Evolutionary conservation across 2,797 vertebrate species (phyloP), one percentile per base, ranked within the genome.

Genomic region (Bryconaethiops microstoma): DNA sequence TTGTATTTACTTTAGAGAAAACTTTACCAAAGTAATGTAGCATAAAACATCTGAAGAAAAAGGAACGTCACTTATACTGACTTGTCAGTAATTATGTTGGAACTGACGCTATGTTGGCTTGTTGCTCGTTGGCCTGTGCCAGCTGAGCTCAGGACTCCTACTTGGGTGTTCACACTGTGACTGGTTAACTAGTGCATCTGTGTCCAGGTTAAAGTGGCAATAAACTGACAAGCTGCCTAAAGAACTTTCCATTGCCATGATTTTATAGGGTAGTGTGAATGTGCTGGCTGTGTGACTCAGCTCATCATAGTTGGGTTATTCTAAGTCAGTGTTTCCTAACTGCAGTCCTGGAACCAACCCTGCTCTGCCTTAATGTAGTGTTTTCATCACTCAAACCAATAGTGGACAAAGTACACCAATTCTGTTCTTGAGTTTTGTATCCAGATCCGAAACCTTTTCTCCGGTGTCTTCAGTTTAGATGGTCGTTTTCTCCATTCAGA

Each of bases 211-310:
- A 80, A 76, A 89, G 74, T 79, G 82, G 74, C 84, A 83, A 76
- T 90, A 88, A 81, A 78, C 89, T 88, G 84, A 86, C 89, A 89
- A 79, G 62, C 88, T 86, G 87, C 79, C 82, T 70, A 71, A 82
- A n/a, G 21, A 63, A 63, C 60, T 60, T 87, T 74, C 88, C 86
- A 84, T 74, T 85, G 48, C 35, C 8, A 23, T 71, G 55, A 54
- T 77, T 86, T 76, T 65, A 54, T 63, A 68, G 83, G 82, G 80
- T 69, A n/a, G 4, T 14, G 65, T 45, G 17, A 45, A 68, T n/a
- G 14, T 1, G 25, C 14, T 62, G 59, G 52, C 10, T 55, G 74
- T 63, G 45, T 5, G 40, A 19, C 63, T 50, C n/a, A 29, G 48
- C 57, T 88, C 78, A 71, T 68, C 71, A 45, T 23, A 60, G 50